Evolutionary conservation across 2,888 invertebrate genomes (phyloP).

Genomic region (Odontomyia ornata): DNA sequence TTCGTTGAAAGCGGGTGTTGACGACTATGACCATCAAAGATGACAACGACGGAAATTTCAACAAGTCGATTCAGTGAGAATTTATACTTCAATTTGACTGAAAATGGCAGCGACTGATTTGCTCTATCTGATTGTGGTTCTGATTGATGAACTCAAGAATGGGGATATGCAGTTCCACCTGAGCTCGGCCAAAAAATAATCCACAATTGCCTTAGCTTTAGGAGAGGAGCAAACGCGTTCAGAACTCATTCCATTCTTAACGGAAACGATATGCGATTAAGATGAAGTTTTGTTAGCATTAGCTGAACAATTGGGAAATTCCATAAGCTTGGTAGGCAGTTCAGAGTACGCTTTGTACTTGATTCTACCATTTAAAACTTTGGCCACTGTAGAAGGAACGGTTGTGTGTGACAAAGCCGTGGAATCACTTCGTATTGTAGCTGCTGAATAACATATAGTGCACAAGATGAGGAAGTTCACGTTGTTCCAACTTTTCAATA

Average conservation of each 20-base stretch:
- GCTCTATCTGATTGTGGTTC: too few species aligned
- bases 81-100: too few species aligned
- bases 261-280: conserved; percentile 99
- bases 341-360: conserved; percentile 95
- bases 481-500: conserved; percentile 96
- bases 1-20: too few species aligned
- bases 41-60: too few species aligned
- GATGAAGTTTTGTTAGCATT: conserved; percentile 98
- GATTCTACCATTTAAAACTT: conserved; percentile 92
- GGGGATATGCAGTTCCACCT: conserved; percentile 91
- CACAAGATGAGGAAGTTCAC: conserved; percentile 91
- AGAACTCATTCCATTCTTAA: conserved; percentile 97
- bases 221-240: conserved; percentile 94
- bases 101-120: too few species aligned
- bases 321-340: conserved; percentile 95
- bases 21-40: too few species aligned
- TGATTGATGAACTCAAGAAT: too few species aligned
- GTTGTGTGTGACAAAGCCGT: conserved; percentile 99
- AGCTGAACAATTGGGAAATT: conserved; percentile 97
- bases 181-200: conserved; percentile 98
- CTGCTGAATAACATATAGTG: conserved; percentile 93
- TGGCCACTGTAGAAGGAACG: conserved; percentile 98
- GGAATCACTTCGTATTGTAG: conserved; percentile 90
- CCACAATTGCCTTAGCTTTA: conserved; percentile 97
- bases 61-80: too few species aligned